These are phyloP conservation scores for Alouatta palliata DNA, from an alignment of 2,113 vertebrate species.

Conservation along the genomic window DNA sequence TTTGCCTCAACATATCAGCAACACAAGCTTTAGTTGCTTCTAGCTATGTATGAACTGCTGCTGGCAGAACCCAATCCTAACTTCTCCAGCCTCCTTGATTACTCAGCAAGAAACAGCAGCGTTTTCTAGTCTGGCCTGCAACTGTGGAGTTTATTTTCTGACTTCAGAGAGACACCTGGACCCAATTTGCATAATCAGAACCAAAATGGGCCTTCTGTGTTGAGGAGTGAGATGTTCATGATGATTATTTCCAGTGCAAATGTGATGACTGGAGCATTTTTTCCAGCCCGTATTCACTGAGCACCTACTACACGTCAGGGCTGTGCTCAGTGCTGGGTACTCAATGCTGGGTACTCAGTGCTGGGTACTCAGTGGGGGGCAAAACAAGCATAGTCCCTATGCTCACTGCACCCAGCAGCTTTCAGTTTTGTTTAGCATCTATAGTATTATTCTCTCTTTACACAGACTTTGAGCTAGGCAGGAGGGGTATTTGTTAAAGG, in stretches of 20 bases:
- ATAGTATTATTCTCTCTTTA: background rate
- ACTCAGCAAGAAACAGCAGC: background rate
- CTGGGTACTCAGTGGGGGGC: fast-evolving
- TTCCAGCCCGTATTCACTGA: background rate
- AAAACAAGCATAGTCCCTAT: background rate
- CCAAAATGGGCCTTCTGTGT: too few species aligned
- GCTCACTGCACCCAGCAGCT: background rate
- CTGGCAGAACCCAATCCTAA: background rate
- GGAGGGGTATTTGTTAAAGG: background rate
- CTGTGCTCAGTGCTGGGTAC: background rate
- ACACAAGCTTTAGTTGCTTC: background rate
- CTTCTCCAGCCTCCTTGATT: background rate
- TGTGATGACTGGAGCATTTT: background rate
- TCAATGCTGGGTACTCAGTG: background rate
- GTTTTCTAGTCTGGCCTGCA: background rate
- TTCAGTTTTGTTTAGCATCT: background rate
- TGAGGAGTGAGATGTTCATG: background rate
- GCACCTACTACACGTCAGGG: background rate
- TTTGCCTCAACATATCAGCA: background rate
- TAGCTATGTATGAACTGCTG: background rate
- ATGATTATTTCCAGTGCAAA: background rate
- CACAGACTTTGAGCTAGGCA: background rate
- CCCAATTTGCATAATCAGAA: background rate
- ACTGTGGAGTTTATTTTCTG: background rate
- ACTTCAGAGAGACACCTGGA: background rate